Evolutionary conservation across 2,888 invertebrate species (phyloP).

Genomic region (Caenorhabditis afra): DNA sequence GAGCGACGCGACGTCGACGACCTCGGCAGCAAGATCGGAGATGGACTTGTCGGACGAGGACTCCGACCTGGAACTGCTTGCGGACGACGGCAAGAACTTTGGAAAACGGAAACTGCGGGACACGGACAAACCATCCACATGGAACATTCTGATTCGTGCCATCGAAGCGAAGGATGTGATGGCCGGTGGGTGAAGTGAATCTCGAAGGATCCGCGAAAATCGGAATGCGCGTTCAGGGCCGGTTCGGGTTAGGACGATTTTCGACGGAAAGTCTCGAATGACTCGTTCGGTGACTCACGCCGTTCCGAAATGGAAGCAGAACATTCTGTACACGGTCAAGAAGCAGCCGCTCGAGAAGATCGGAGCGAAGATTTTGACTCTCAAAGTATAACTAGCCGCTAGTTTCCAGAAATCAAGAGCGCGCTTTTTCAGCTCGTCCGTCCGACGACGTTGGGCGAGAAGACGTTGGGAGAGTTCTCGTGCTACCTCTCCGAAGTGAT

Average conservation of each 20-base stretch:
- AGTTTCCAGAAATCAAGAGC: neutral
- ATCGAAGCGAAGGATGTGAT: constrained; percentile 69
- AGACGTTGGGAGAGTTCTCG: constrained; percentile 42
- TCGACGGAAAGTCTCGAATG: constrained; percentile 63
- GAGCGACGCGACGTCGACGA: neutral
- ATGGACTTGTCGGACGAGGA: constrained; percentile 29
- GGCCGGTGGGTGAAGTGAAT: constrained; percentile 18
- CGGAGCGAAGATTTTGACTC: constrained; percentile 60
- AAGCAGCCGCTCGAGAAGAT: constrained; percentile 58
- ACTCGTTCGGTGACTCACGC: constrained; percentile 67
- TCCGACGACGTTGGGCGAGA: constrained; percentile 41
- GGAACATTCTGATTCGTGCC: constrained; percentile 65
- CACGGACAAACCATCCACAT: constrained; percentile 62
- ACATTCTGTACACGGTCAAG: constrained; percentile 46
- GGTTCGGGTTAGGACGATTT: constrained; percentile 54
- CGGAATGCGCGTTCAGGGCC: constrained; percentile 21
- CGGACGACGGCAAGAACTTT: constrained; percentile 53
- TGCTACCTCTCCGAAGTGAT: constrained; percentile 60
- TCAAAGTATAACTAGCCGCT: constrained; percentile 45
- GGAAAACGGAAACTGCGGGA: constrained; percentile 57
- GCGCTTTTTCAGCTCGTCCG: constrained; percentile 33
- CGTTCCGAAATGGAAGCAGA: constrained; percentile 66
- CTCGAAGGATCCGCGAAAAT: neutral
- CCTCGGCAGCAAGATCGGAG: constrained; percentile 10
- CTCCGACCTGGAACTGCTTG: constrained; percentile 31